A percentile compares a stretch with the other conserved stretches of the same genome.
Conservation (phyloP, 2,113 vertebrate genomes). For the Hippocampus barbouri region DNA sequence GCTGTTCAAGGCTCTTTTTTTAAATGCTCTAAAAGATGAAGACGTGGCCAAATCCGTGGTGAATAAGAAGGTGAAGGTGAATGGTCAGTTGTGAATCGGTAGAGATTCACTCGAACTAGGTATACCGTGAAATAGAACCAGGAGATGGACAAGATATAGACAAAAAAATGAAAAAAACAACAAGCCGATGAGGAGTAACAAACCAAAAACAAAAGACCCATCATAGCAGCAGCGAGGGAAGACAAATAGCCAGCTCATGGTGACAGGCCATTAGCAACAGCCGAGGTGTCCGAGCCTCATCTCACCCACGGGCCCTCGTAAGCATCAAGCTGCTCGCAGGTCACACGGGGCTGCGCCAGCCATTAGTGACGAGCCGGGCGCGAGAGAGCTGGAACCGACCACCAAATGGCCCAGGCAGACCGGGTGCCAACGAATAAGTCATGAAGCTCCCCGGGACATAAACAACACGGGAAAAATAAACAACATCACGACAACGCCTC, state of each 20-base stretch:
- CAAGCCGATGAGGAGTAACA: not conserved
- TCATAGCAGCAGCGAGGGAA: conserved; percentile 15
- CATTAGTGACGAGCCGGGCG: conserved; percentile 42
- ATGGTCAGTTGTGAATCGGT: no score
- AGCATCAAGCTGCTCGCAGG: conserved; percentile 44
- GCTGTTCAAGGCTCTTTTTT: no score
- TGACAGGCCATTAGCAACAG: conserved; percentile 44
- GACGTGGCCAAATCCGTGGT: no score
- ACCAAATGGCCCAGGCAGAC: conserved; percentile 15
- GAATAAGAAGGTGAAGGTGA: not conserved
- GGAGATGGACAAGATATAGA: not conserved
- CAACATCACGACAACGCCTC: not conserved
- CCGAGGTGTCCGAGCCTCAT: conserved; percentile 39
- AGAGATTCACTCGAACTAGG: not conserved
- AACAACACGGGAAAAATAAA: not conserved
- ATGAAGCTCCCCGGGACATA: not conserved
- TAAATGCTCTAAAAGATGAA: no score
- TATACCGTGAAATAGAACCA: not conserved
- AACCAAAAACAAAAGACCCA: not conserved
- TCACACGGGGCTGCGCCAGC: conserved; percentile 38
- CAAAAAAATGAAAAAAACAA: not conserved
- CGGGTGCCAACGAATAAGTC: not conserved
- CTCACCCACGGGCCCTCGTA: conserved; percentile 38
- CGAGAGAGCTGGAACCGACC: conserved; percentile 34
- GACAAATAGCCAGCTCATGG: conserved; percentile 39